A percentile compares a stretch with the other conserved stretches of the same genome.
Conservation (phyloP, 2,888 invertebrate genomes). For the Dryobotodes eremita region DNA sequence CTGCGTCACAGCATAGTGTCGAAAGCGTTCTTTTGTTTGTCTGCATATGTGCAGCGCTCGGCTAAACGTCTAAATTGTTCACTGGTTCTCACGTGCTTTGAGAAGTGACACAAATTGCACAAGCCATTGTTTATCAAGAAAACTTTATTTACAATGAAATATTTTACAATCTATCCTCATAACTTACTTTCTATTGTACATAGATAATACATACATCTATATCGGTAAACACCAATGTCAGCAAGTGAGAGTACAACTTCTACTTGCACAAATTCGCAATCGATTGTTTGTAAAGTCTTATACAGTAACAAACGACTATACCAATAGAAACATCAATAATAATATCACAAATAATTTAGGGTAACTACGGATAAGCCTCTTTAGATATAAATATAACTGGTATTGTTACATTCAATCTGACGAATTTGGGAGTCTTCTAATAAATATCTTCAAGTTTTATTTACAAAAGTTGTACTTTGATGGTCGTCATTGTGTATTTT, state of each 20-base stretch:
- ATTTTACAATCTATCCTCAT: slow-evolving; percentile 87
- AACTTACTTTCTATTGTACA: slow-evolving; percentile 83
- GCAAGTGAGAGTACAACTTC: slow-evolving; percentile 57
- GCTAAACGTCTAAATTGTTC: slow-evolving; percentile 73
- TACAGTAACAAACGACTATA: slow-evolving; percentile 63
- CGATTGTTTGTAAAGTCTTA: slow-evolving; percentile 61
- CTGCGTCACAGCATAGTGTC: slow-evolving; percentile 63
- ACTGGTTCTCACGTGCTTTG: slow-evolving; percentile 79
- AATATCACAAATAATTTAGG: slow-evolving; percentile 90
- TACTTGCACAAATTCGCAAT: slow-evolving; percentile 54
- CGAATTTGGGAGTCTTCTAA: slow-evolving; percentile 35
- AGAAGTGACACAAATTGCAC: slow-evolving; percentile 79
- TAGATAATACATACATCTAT: slow-evolving; percentile 74
- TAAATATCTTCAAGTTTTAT: slow-evolving; percentile 61
- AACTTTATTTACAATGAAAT: slow-evolving; percentile 90
- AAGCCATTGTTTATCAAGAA: slow-evolving; percentile 83
- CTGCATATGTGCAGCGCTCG: slow-evolving; percentile 66
- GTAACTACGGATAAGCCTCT: slow-evolving; percentile 86
- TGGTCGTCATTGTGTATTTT: slow-evolving; percentile 34
- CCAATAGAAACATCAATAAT: slow-evolving; percentile 79
- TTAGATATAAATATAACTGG: slow-evolving; percentile 71
- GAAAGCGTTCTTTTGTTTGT: slow-evolving; percentile 71
- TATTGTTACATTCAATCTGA: slow-evolving; percentile 56
- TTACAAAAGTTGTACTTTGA: slow-evolving; percentile 66
- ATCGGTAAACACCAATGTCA: slow-evolving; percentile 72